These are phyloP conservation scores for Strix aluco DNA, from an alignment of 2,113 vertebrate species.

Conservation along the genomic window DNA sequence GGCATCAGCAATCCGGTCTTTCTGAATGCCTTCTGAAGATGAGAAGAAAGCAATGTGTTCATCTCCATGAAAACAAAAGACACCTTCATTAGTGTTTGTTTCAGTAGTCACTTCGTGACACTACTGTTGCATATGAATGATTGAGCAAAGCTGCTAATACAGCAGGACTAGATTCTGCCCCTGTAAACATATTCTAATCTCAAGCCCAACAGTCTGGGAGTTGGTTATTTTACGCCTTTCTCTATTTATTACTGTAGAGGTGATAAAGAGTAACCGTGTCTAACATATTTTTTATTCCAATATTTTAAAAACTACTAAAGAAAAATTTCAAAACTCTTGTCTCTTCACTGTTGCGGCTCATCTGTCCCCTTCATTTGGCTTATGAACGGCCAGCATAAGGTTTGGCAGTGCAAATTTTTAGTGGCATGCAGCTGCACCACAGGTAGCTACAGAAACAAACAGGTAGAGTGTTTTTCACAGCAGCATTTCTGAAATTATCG, in stretches of 20 bases:
- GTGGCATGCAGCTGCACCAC: neutral
- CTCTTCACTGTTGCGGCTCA: neutral
- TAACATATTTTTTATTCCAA: neutral
- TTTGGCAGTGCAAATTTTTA: neutral
- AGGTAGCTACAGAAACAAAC: conserved; percentile 45
- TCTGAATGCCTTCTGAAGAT: neutral
- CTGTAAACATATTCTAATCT: neutral
- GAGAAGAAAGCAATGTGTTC: neutral
- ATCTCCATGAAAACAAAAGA: neutral
- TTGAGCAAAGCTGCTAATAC: neutral
- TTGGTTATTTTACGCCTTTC: neutral
- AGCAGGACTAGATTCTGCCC: neutral
- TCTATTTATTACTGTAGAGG: neutral
- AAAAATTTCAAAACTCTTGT: neutral
- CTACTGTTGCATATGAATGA: neutral
- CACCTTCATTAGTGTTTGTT: neutral
- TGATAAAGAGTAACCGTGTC: neutral
- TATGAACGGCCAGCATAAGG: conserved; percentile 1
- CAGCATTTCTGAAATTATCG: neutral
- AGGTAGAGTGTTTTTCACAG: conserved; percentile 22
- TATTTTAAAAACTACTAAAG: neutral
- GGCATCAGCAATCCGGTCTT: neutral
- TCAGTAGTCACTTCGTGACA: neutral
- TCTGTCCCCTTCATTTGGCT: neutral
- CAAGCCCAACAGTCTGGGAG: neutral